Conservation (phyloP, 2,113 vertebrate genomes). For the Monopterus albus region DNA sequence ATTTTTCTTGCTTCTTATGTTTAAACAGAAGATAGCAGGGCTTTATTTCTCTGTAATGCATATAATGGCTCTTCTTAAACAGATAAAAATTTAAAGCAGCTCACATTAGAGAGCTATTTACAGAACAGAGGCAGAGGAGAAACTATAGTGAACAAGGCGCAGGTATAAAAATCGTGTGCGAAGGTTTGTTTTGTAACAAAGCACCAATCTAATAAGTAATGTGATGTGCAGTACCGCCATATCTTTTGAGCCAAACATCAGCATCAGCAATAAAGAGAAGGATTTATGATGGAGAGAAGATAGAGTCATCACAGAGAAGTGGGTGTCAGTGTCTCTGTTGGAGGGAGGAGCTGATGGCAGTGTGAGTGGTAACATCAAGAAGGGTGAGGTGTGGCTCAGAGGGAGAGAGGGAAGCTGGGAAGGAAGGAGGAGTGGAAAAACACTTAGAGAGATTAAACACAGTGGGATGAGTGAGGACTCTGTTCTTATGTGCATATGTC, state of each 20-base stretch:
- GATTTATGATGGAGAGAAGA: slow-evolving; percentile 54
- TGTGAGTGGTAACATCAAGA: slow-evolving; percentile 37
- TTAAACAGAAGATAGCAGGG: neutral
- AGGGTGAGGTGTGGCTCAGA: slow-evolving; percentile 19
- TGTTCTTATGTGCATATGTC: slow-evolving; percentile 56
- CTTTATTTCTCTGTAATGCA: neutral
- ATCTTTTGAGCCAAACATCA: slow-evolving; percentile 46
- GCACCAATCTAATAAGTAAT: slow-evolving; percentile 48
- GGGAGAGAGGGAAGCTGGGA: neutral
- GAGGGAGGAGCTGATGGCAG: slow-evolving; percentile 56
- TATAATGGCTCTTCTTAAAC: too few species aligned
- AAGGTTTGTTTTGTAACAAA: slow-evolving; percentile 41
- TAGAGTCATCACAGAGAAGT: slow-evolving; percentile 32
- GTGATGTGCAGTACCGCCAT: slow-evolving; percentile 5
- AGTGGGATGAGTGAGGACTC: slow-evolving; percentile 48
- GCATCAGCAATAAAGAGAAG: slow-evolving; percentile 55
- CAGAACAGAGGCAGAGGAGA: neutral
- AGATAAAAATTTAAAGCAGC: neutral
- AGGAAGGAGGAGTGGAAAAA: slow-evolving; percentile 53
- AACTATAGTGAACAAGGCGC: neutral
- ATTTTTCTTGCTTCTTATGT: neutral
- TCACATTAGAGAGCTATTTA: neutral
- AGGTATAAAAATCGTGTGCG: neutral
- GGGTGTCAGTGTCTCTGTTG: slow-evolving; percentile 23
- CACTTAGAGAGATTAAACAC: slow-evolving; percentile 78